Evolutionary conservation across 2,113 vertebrate species (phyloP), one percentile per base, ranked within the genome.

Genomic region (Cololabis saira): DNA sequence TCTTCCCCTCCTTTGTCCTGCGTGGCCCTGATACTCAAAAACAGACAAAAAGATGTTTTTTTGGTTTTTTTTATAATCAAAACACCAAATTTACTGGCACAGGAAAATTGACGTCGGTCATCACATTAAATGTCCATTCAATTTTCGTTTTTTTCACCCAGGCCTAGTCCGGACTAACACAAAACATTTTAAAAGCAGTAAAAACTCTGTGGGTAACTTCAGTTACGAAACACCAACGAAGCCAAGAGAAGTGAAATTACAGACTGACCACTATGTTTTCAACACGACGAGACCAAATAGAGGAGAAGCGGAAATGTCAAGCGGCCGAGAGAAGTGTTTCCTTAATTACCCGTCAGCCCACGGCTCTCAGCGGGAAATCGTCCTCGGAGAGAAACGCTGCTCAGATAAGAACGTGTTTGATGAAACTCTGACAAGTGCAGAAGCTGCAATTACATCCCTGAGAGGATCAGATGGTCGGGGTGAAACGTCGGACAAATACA

Each of bases 321-420:
- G 59, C 67, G 76, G 74, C 16, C 67, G 56, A 69, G 37, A 63
- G 62, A 76, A 73, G 71, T 49, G 63, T 48, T 65, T 16, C 67
- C 74, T 77, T 83, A 83, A 91, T 91, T 77, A 89, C 50, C 49
- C 74, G 66, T 82, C 4, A 56, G 47, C 65, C 48, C 59, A 67
- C 75, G 24, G 52, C 74, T 82, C 61, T 87, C 78, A 71, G 50
- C 47, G 69, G 74, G 62, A 42, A 65, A 53, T 67, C 54, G 66
- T 65, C 51, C 47, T 50, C 49, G 60, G 61, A 51, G 77, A 67
- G 61, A 80, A 76, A 76, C 50, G 67, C 74, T 81, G 53, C 50
- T 21, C 27, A 72, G 65, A 87, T 74, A 68, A 82, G 52, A 16
- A 78, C 67, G 42, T 63, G 69, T 87, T 80, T 84, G 83, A 85